Percentiles rank a stretch among this genome's conserved stretches.
phyloP scores from a whole-genome alignment of 1,140 invertebrate genomes.

The Lepidurus apus region DNA sequence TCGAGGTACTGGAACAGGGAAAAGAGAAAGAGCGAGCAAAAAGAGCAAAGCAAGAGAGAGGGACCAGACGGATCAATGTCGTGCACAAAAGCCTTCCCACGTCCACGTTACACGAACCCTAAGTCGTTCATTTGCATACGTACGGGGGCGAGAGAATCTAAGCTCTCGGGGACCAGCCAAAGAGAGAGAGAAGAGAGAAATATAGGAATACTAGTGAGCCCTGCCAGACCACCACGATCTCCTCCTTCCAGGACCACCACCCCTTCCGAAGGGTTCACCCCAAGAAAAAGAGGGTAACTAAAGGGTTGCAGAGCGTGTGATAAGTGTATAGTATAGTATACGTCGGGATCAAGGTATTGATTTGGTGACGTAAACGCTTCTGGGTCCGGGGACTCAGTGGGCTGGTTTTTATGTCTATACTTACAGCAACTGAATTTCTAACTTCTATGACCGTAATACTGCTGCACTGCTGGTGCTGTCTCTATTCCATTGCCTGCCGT shows the following conservation, averaged over 20 bases:
- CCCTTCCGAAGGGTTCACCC: not conserved
- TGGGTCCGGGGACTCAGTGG: not conserved
- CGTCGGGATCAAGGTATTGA: not conserved
- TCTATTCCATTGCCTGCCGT: too few relatives aligned
- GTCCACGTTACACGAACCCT: not conserved
- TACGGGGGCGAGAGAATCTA: not conserved
- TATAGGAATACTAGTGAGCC: not conserved
- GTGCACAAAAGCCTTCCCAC: not conserved
- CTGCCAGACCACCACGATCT: not conserved
- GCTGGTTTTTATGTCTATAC: not conserved
- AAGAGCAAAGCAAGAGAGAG: not conserved
- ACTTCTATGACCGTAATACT: too few relatives aligned
- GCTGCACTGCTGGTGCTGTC: too few relatives aligned
- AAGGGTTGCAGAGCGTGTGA: not conserved
- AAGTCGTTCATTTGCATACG: constrained; percentile 4
- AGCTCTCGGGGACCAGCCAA: not conserved
- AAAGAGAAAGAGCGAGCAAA: not conserved
- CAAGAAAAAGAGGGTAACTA: not conserved
- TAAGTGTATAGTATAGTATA: not conserved
- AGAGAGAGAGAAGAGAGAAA: not conserved
- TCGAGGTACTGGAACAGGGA: not conserved
- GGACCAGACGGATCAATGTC: not conserved
- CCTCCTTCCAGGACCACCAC: not conserved
- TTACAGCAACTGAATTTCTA: not conserved
- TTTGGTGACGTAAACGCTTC: constrained; percentile 1